Conservation (phyloP, 2,888 invertebrate genomes). For the Aphrophora alni region DNA sequence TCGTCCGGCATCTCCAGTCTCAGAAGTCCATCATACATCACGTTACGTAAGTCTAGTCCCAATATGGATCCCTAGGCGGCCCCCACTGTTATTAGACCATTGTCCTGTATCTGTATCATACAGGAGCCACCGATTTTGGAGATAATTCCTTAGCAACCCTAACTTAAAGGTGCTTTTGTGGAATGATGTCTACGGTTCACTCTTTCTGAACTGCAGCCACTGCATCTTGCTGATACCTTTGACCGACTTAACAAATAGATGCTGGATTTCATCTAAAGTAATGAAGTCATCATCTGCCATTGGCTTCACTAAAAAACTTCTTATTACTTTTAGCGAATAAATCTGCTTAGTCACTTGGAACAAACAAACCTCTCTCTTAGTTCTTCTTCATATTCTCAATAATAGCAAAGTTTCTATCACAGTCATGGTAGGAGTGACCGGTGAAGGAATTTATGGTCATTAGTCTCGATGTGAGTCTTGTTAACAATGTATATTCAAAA, state of each 20-base stretch:
- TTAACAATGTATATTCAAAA: too few relatives aligned
- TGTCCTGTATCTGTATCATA: too few relatives aligned
- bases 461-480: conserved; percentile 31
- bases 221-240: background rate
- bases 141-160: too few relatives aligned
- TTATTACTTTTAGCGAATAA: conserved; percentile 19
- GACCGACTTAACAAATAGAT: background rate
- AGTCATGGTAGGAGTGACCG: conserved; percentile 38
- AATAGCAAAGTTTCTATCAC: conserved; percentile 35
- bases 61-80: too few relatives aligned
- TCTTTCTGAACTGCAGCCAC: conserved; percentile 9
- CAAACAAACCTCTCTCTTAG: background rate
- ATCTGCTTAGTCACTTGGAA: conserved; percentile 20
- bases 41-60: too few relatives aligned
- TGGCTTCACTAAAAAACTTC: background rate
- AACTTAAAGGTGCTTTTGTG: conserved; percentile 15
- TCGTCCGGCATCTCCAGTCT: too few relatives aligned
- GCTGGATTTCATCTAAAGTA: background rate
- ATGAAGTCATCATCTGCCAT: conserved; percentile 17
- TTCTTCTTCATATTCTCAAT: conserved; percentile 38
- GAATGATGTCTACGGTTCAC: conserved; percentile 10
- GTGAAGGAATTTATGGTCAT: conserved; percentile 32
- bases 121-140: too few relatives aligned
- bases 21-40: too few relatives aligned
- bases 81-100: too few relatives aligned